These are phyloP conservation scores for Saccostrea echinata DNA, from an alignment of 1,140 invertebrate species.

Conservation along the genomic window DNA sequence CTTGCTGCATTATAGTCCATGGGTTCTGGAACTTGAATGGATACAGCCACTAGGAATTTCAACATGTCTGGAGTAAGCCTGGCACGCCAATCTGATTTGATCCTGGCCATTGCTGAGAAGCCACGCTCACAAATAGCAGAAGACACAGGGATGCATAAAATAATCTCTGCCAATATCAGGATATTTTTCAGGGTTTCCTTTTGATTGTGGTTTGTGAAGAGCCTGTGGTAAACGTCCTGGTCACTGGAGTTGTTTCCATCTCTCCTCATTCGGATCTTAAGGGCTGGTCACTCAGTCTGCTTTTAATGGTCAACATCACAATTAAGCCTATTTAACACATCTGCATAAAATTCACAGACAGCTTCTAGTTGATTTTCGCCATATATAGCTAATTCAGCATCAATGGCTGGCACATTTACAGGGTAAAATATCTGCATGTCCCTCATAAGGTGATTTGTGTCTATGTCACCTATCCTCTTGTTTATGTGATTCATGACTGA, in stretches of 20 bases:
- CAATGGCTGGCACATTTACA: too few relatives aligned
- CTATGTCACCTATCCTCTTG: too few relatives aligned
- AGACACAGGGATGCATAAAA: slow-evolving; percentile 7
- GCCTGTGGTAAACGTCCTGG: slow-evolving; percentile 44
- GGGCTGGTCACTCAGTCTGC: slow-evolving; percentile 41
- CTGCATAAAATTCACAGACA: slow-evolving; percentile 35
- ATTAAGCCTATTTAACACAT: slow-evolving; percentile 39
- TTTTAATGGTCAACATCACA: slow-evolving; percentile 44
- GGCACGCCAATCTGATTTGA: slow-evolving; percentile 48
- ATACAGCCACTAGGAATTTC: slow-evolving; percentile 36
- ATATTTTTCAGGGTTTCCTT: slow-evolving; percentile 42
- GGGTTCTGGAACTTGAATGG: not conserved
- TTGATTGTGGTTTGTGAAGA: slow-evolving; percentile 45
- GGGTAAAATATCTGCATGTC: too few relatives aligned
- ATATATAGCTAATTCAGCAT: not conserved
- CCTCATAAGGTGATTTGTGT: too few relatives aligned
- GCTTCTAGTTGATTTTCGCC: slow-evolving; percentile 33
- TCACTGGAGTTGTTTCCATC: not conserved
- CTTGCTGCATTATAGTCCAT: too few relatives aligned
- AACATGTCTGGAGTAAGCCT: slow-evolving; percentile 22
- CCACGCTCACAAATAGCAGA: slow-evolving; percentile 51
- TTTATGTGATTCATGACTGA: too few relatives aligned
- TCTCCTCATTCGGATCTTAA: slow-evolving; percentile 38
- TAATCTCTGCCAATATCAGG: slow-evolving; percentile 34
- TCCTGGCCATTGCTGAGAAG: slow-evolving; percentile 44